A percentile compares a stretch with the other conserved stretches of the same genome.
Evolutionary conservation across 2,888 invertebrate genomes (phyloP).

Genomic region (Temnothorax ravouxi): DNA sequence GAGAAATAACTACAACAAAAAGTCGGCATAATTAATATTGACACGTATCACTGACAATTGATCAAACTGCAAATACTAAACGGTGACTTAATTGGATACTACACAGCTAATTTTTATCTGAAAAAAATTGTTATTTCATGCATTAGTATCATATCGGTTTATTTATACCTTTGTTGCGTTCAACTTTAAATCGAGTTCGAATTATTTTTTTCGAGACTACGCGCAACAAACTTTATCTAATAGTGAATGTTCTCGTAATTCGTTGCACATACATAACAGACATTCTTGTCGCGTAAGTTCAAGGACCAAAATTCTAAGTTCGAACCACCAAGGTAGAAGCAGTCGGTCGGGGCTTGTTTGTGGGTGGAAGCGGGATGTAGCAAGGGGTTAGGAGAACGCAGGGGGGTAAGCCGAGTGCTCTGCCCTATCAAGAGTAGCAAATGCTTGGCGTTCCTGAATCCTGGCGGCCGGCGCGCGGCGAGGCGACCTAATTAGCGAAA

Average conservation of each 20-base stretch:
- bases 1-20: not conserved
- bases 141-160: not conserved
- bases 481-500: conserved; percentile 84
- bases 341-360: conserved; percentile 47
- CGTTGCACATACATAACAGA: conserved; percentile 11
- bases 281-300: conserved; percentile 49
- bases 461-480: conserved; percentile 76
- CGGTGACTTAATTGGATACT: not conserved
- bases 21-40: not conserved
- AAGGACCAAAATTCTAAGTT: conserved; percentile 55
- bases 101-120: not conserved
- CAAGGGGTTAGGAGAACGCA: conserved; percentile 35
- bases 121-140: not conserved
- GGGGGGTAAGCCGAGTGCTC: conserved; percentile 38
- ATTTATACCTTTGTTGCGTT: not conserved
- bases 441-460: conserved; percentile 83
- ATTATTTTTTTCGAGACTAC: not conserved
- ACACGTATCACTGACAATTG: not conserved
- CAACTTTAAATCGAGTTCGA: not conserved
- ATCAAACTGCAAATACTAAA: not conserved
- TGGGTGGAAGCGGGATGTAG: conserved; percentile 33
- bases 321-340: conserved; percentile 22
- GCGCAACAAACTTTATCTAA: not conserved
- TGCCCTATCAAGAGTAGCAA: conserved; percentile 79
- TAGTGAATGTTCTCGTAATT: conserved; percentile 10